Percentiles rank a stretch among this genome's conserved stretches.
Conservation (phyloP, 2,888 invertebrate species). For the Leucoma salicis region DNA sequence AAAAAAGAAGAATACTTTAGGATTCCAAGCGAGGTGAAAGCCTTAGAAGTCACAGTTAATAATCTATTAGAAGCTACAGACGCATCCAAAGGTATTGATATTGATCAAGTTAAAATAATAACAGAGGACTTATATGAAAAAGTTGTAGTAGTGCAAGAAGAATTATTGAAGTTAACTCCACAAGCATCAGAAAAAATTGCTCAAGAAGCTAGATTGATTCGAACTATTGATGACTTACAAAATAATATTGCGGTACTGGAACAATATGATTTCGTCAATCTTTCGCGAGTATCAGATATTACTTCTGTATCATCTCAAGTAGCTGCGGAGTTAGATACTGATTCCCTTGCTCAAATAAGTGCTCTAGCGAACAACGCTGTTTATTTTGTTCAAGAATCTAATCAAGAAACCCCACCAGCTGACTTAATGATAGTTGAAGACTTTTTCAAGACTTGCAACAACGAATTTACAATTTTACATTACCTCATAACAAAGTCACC, state of each 20-base stretch:
- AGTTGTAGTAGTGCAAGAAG: slow-evolving; percentile 56
- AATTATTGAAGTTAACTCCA: slow-evolving; percentile 54
- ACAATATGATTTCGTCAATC: slow-evolving; percentile 62
- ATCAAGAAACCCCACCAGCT: slow-evolving; percentile 43
- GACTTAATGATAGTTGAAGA: slow-evolving; percentile 58
- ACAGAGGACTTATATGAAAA: slow-evolving; percentile 59
- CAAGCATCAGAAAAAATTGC: slow-evolving; percentile 40
- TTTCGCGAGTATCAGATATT: slow-evolving; percentile 57
- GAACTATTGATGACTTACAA: slow-evolving; percentile 60
- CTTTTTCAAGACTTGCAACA: slow-evolving; percentile 58
- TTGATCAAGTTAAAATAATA: slow-evolving; percentile 51
- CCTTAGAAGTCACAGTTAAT: slow-evolving; percentile 45
- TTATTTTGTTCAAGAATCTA: slow-evolving; percentile 50
- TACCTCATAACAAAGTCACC: slow-evolving; percentile 52
- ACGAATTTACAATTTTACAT: slow-evolving; percentile 56
- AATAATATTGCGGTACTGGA: slow-evolving; percentile 62
- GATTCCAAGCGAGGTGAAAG: slow-evolving; percentile 32
- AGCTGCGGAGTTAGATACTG: slow-evolving; percentile 52
- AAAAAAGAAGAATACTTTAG: slow-evolving; percentile 18
- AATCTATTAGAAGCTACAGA: slow-evolving; percentile 53
- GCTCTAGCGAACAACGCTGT: slow-evolving; percentile 55
- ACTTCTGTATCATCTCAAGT: slow-evolving; percentile 44
- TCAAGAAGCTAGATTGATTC: slow-evolving; percentile 58
- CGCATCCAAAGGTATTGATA: slow-evolving; percentile 48
- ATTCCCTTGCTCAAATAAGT: slow-evolving; percentile 52